Evolutionary conservation across 2,113 vertebrate genomes (phyloP), one percentile per base, ranked within the genome.

Genomic region (Tachycineta bicolor): DNA sequence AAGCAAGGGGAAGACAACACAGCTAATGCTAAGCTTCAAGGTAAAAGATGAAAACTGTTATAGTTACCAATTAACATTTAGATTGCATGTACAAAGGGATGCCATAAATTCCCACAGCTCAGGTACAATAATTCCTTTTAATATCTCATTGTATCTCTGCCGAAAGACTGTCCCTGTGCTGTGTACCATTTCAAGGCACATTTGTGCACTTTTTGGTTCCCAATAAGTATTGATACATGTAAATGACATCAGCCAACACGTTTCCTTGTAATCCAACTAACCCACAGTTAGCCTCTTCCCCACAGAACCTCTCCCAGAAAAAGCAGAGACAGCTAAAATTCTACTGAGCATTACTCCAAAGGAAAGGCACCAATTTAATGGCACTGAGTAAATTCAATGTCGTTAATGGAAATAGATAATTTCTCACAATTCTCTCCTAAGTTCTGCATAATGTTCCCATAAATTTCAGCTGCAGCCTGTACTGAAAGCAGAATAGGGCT

Each of bases 31-130:
- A n/a, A 67, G 33, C 84, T 89, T 71, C 58, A 76, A 91, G 81
- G 75, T 93, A 93, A 95, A 94, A 96, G 90, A 82, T 83, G 74
- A 58, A 91, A 89, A 84, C 58, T 68, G 44, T 82, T 94, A 73
- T 41, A 63, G 63, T 85, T 90, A 93, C 74, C 84, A 90, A 87
- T 96, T 97, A 97, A 96, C 81, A 96, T 91, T 94, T 94, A 97
- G 81, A 96, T 94, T 96, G 93, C 89, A 87, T 91, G 65, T 85
- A 96, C 59, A 94, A 95, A 87, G 46, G 50, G 63, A 93, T 77
- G 46, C 34, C 81, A 94, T 96, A 95, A 96, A 97, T 96, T 87
- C 43, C 58, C 70, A 89, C 3, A 43, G 25, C 53, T 76, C 50
- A 86, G 76, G 86, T 90, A 83, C 75, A 80, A 63, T 90, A 94